Evolutionary conservation across 2,888 invertebrate species (phyloP), one percentile per base, ranked within the genome.

Genomic region (Oscheius myriophilus): DNA sequence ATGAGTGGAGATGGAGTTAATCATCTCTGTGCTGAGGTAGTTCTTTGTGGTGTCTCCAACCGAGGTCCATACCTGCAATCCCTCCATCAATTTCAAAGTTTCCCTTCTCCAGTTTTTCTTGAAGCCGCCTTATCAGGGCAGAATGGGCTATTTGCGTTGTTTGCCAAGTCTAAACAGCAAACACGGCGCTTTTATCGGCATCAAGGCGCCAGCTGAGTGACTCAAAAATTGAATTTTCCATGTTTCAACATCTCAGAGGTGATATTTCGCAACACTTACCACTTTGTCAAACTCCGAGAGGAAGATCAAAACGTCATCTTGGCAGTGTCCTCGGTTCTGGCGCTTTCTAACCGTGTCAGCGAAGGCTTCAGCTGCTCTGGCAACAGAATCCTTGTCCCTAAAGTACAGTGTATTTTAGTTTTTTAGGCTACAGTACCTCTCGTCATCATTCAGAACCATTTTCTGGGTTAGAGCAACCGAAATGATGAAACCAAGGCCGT

Each of bases 261-360:
- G n/a, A n/a, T n/a, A n/a, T n/a, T 49, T 23, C 11, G 7, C 4
- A 23, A 68, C 58, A 53, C 72, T 72, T 14, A 76, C 73, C 41
- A 74, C 73, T 59, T 76, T 45, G 57, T 76, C 76, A 18, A 52
- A 41, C 18, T 67, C 58, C 1, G 76, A 76, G 39, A 72, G 42
- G 49, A 76, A 74, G n/a, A 76, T 76, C 21, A 76, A 39, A 18
- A 76, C 3, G 25, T 76, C 76, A 45, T 76, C 76, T 53, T 72
- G 70, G 45, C 76, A 76, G 42, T 74, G 76, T 3, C 71, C 76
- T 1, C 76, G 69, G 21, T 69, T 71, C 55, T 74, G 72, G 42
- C 71, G 70, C 18, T 61, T 54, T 25, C 76, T 52, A 43, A 76
- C 42, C 3, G 53, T 66, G 69, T 76, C 72, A 45, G 76, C 76